Conservation (phyloP, 2,113 vertebrate genomes). For the Lepus timidus region DNA sequence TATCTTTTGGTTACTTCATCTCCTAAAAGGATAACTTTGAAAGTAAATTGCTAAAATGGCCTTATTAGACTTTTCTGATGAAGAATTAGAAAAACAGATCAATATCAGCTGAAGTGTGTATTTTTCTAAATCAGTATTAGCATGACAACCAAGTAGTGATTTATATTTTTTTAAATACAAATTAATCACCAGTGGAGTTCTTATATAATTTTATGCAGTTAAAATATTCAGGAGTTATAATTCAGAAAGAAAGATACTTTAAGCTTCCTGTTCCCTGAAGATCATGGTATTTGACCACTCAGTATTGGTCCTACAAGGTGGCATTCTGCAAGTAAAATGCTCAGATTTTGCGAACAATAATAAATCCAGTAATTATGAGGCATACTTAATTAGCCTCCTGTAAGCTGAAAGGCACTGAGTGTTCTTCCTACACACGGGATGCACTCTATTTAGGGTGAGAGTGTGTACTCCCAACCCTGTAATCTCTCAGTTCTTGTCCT, state of each 20-base stretch:
- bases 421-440: background rate
- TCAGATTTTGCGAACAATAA: constrained; percentile 32
- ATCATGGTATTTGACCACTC: background rate
- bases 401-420: constrained; percentile 39
- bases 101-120: constrained; percentile 84
- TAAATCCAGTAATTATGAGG: constrained; percentile 40
- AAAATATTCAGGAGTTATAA: constrained; percentile 63
- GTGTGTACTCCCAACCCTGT: background rate
- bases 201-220: constrained; percentile 64
- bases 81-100: constrained; percentile 88
- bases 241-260: background rate
- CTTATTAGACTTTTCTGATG: constrained; percentile 83
- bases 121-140: constrained; percentile 86
- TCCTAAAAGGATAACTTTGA: constrained; percentile 85
- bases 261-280: background rate
- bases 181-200: constrained; percentile 74
- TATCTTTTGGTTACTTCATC: constrained; percentile 86
- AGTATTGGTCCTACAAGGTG: background rate
- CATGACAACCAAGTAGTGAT: constrained; percentile 80
- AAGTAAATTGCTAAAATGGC: constrained; percentile 86
- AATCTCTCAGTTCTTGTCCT: constrained; percentile 53
- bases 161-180: constrained; percentile 82
- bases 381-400: background rate
- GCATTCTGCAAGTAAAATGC: background rate
- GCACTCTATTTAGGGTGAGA: background rate